Percentiles rank a stretch among this genome's conserved stretches.
Evolutionary conservation across 2,797 vertebrate species (phyloP).

Genomic region (Cercopithecus mitis): DNA sequence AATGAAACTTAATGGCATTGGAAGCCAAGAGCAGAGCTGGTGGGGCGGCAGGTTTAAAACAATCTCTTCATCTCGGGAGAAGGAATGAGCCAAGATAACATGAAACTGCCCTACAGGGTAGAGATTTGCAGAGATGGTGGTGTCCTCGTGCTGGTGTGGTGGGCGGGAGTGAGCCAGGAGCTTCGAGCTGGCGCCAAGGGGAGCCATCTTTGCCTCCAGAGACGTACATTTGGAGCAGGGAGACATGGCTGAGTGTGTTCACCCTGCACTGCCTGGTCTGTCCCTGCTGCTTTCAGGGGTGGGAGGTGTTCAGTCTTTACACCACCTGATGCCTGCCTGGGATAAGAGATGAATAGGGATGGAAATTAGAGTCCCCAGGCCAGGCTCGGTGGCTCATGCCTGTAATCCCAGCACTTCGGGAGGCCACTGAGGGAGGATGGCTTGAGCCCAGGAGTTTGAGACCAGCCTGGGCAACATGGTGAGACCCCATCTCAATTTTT

Average conservation of each 20-base stretch:
- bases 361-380: not conserved
- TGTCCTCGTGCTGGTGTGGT: constrained; percentile 64
- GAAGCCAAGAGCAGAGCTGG: constrained; percentile 82
- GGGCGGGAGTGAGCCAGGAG: constrained; percentile 72
- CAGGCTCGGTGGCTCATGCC: too few species aligned
- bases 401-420: not conserved
- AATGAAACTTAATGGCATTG: constrained; percentile 87
- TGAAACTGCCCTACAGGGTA: constrained; percentile 78
- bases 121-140: constrained; percentile 75
- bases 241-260: constrained; percentile 56
- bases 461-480: not conserved
- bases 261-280: constrained; percentile 42
- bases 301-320: not conserved
- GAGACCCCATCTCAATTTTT: not conserved
- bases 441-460: not conserved
- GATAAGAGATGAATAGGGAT: not conserved
- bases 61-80: constrained; percentile 85
- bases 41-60: constrained; percentile 82
- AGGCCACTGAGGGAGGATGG: not conserved
- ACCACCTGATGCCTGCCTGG: not conserved
- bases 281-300: constrained; percentile 41
- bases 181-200: constrained; percentile 63
- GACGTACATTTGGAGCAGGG: constrained; percentile 62
- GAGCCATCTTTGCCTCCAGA: constrained; percentile 58
- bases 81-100: constrained; percentile 81